phyloP scores from a whole-genome alignment of 2,797 vertebrate genomes.

The Prunella strophiata region DNA sequence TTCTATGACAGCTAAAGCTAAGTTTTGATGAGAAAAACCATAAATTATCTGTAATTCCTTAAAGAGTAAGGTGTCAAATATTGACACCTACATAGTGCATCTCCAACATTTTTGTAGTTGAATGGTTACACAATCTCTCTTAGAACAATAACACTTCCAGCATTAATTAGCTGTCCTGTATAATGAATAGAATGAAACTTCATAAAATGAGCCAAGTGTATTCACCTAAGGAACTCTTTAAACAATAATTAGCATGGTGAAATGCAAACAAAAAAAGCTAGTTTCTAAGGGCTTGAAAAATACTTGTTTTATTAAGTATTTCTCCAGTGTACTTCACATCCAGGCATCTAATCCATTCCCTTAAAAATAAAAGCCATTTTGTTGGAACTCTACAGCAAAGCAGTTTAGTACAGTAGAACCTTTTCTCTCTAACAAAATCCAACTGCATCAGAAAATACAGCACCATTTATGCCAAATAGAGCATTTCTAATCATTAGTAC shows the following conservation, averaged over 20 bases:
- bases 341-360: slow-evolving; percentile 35
- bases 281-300: slow-evolving; percentile 62
- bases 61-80: slow-evolving; percentile 50
- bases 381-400: slow-evolving; percentile 23
- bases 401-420: slow-evolving; percentile 22
- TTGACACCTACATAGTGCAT: slow-evolving; percentile 45
- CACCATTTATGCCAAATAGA: neutral
- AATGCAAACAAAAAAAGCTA: slow-evolving; percentile 61
- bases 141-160: slow-evolving; percentile 50
- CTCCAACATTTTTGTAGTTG: slow-evolving; percentile 34
- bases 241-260: slow-evolving; percentile 66
- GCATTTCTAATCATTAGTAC: neutral
- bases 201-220: slow-evolving; percentile 52
- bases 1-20: slow-evolving; percentile 5
- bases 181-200: slow-evolving; percentile 63
- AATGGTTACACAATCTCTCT: slow-evolving; percentile 31
- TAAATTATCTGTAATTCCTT: slow-evolving; percentile 38
- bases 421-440: neutral
- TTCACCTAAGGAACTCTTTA: slow-evolving; percentile 64
- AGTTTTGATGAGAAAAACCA: slow-evolving; percentile 4
- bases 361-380: slow-evolving; percentile 61
- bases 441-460: neutral
- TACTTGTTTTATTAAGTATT: slow-evolving; percentile 42
- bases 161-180: slow-evolving; percentile 72
- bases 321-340: slow-evolving; percentile 16